Evolutionary conservation across 2,888 invertebrate species (phyloP).

Genomic region (Phyllotreta cruciferae): DNA sequence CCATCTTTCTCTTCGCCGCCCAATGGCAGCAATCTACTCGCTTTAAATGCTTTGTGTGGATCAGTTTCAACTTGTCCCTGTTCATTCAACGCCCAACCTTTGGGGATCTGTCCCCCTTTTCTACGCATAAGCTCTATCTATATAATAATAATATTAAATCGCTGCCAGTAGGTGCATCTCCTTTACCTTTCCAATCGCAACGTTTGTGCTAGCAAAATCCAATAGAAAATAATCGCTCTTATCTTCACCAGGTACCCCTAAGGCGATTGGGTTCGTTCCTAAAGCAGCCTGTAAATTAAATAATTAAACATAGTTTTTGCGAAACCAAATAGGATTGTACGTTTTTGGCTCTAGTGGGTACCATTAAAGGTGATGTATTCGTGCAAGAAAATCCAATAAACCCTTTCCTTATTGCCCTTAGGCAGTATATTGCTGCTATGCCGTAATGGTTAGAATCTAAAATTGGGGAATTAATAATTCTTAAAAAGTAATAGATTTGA

Average conservation of each 20-base stretch:
- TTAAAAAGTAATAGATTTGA: neutral
- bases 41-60: slow-evolving; percentile 68
- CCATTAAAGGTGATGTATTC: slow-evolving; percentile 85
- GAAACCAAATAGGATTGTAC: slow-evolving; percentile 20
- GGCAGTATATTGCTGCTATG: slow-evolving; percentile 81
- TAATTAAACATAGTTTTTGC: neutral
- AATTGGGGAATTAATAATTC: neutral
- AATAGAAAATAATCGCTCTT: slow-evolving; percentile 77
- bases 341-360: slow-evolving; percentile 64
- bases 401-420: slow-evolving; percentile 72
- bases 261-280: slow-evolving; percentile 87
- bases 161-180: too few species aligned
- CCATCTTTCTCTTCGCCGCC: slow-evolving; percentile 77
- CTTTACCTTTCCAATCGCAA: slow-evolving; percentile 40
- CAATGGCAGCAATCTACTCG: slow-evolving; percentile 72
- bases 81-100: slow-evolving; percentile 79
- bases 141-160: too few species aligned
- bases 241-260: slow-evolving; percentile 75
- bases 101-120: slow-evolving; percentile 77
- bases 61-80: slow-evolving; percentile 70
- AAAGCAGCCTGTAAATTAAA: slow-evolving; percentile 67
- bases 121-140: slow-evolving; percentile 84
- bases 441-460: slow-evolving; percentile 59
- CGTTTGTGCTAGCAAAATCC: slow-evolving; percentile 90
- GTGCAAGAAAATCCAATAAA: slow-evolving; percentile 85